These are phyloP conservation scores for Vespertilio murinus DNA, from an alignment of 2,797 vertebrate species.

Conservation along the genomic window DNA sequence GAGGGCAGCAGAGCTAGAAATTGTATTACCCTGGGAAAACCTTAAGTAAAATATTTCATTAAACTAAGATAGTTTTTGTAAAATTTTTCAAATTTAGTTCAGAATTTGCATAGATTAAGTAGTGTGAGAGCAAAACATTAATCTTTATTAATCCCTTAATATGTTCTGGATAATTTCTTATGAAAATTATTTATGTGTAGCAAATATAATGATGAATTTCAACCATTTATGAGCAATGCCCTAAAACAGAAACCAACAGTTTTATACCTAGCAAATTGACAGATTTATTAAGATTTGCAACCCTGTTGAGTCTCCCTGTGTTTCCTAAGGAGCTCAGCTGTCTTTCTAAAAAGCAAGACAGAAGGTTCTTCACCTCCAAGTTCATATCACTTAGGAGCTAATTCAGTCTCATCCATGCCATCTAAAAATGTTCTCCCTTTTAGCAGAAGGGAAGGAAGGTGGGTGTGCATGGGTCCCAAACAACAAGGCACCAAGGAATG, in stretches of 20 bases:
- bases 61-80: neutral
- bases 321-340: neutral
- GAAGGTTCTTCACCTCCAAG: neutral
- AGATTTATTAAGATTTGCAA: neutral
- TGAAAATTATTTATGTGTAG: neutral
- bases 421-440: neutral
- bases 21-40: neutral
- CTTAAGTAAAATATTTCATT: conserved; percentile 25
- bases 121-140: neutral
- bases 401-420: neutral
- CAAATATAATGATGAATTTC: neutral
- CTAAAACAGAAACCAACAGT: neutral
- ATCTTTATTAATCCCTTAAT: neutral
- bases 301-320: neutral
- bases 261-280: neutral
- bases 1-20: neutral
- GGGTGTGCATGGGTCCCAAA: neutral
- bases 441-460: neutral
- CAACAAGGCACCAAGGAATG: neutral
- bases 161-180: neutral
- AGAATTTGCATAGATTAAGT: neutral
- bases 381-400: neutral
- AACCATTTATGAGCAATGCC: neutral
- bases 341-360: neutral
- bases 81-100: conserved; percentile 20